phyloP scores from a whole-genome alignment of 2,888 invertebrate species.

The Cryptus viduatorius region DNA sequence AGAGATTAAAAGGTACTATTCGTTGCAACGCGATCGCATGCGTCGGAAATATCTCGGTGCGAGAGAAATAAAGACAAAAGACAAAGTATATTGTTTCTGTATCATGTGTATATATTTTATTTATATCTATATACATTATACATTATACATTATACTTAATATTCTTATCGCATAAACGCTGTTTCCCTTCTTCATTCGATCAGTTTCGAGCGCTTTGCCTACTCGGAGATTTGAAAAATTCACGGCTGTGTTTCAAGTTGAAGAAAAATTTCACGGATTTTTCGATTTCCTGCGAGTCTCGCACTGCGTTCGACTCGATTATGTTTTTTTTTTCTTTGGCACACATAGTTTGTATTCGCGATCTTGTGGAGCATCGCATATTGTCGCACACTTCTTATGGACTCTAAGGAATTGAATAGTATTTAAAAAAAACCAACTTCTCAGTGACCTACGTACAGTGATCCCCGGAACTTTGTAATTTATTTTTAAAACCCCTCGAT shows the following conservation, averaged over 20 bases:
- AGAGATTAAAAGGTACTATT: conserved; percentile 31
- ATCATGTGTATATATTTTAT: conserved; percentile 77
- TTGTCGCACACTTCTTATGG: conserved; percentile 68
- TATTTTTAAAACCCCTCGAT: conserved; percentile 63
- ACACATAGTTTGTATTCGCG: conserved; percentile 55
- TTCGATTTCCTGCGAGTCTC: conserved; percentile 28
- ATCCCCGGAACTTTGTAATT: conserved; percentile 78
- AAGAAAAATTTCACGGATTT: conserved; percentile 9
- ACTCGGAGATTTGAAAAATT: conserved; percentile 29
- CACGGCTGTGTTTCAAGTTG: conserved; percentile 4
- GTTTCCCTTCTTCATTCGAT: conserved; percentile 52
- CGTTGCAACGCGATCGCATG: conserved; percentile 77
- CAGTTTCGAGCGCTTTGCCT: conserved; percentile 22
- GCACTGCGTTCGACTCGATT: conserved; percentile 25
- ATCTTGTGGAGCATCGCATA: conserved; percentile 57
- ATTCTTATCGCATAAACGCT: conserved; percentile 74
- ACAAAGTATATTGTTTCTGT: conserved; percentile 77
- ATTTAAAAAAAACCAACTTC: conserved; percentile 64
- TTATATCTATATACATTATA: conserved; percentile 73
- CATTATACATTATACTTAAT: conserved; percentile 76
- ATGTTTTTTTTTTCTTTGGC: not conserved
- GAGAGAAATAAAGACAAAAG: conserved; percentile 73
- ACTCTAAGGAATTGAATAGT: conserved; percentile 71
- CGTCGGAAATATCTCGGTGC: conserved; percentile 78
- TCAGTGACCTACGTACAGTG: conserved; percentile 73